phyloP scores from a whole-genome alignment of 2,113 vertebrate species.

The Romanogobio albipinnatus region DNA sequence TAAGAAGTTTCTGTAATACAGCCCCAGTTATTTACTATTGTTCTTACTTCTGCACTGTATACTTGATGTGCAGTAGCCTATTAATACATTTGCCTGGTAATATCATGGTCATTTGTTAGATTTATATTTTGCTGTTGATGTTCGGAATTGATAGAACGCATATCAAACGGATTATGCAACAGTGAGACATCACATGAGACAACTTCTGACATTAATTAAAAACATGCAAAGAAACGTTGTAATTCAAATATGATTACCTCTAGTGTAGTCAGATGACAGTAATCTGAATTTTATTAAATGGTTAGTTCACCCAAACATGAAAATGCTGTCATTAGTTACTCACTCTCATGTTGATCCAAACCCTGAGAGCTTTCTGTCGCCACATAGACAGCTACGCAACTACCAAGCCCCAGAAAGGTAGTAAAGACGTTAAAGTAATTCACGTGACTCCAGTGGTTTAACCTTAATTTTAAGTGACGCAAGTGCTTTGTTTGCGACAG shows the following conservation, averaged over 20 bases:
- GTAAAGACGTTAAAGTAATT: too few species aligned
- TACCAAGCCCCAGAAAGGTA: too few species aligned
- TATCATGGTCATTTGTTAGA: neutral
- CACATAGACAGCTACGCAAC: too few species aligned
- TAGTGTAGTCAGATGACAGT: slow-evolving; percentile 15
- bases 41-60: neutral
- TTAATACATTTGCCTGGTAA: neutral
- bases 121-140: neutral
- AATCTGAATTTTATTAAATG: slow-evolving; percentile 9
- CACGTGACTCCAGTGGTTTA: too few species aligned
- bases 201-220: neutral
- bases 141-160: neutral
- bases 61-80: neutral
- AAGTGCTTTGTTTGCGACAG: too few species aligned
- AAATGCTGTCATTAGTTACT: too few species aligned
- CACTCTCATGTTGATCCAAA: too few species aligned
- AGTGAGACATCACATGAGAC: slow-evolving; percentile 4
- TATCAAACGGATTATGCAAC: neutral
- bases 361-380: too few species aligned
- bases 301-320: too few species aligned
- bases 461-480: too few species aligned
- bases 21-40: neutral
- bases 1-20: neutral
- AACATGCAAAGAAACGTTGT: neutral
- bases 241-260: slow-evolving; percentile 11